phyloP scores from a whole-genome alignment of 2,113 vertebrate species.

The Gasterosteus nipponicus region DNA sequence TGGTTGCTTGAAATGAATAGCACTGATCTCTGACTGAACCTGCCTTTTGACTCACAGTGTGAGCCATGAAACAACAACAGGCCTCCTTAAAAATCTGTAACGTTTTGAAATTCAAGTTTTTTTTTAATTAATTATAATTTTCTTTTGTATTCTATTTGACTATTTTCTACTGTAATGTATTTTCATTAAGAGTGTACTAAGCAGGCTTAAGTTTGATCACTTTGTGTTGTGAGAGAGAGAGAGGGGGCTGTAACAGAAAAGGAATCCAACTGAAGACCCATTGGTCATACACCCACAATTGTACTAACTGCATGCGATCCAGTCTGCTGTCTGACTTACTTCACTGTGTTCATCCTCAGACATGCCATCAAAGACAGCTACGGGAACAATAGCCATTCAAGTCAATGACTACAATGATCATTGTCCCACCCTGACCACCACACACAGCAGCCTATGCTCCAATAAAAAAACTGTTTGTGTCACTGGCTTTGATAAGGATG shows the following conservation, averaged over 20 bases:
- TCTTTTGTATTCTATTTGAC: neutral
- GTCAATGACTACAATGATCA: slow-evolving; percentile 83
- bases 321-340: neutral
- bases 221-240: neutral
- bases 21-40: slow-evolving; percentile 20
- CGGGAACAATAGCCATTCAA: slow-evolving; percentile 87
- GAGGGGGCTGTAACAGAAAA: neutral
- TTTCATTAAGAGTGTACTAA: neutral
- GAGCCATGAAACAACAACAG: neutral
- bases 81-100: neutral
- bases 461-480: slow-evolving; percentile 77
- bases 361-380: slow-evolving; percentile 84
- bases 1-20: neutral
- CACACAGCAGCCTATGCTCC: slow-evolving; percentile 77
- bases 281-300: neutral
- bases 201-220: neutral
- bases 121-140: neutral
- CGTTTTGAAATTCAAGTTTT: neutral
- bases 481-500: slow-evolving; percentile 69
- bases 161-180: neutral
- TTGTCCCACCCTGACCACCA: slow-evolving; percentile 84
- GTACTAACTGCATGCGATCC: neutral
- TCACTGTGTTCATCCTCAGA: slow-evolving; percentile 72
- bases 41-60: neutral
- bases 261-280: neutral